Evolutionary conservation across 92 coral and sea anemone species (phyloP).

Genomic region (Micromussa lordhowensis): DNA sequence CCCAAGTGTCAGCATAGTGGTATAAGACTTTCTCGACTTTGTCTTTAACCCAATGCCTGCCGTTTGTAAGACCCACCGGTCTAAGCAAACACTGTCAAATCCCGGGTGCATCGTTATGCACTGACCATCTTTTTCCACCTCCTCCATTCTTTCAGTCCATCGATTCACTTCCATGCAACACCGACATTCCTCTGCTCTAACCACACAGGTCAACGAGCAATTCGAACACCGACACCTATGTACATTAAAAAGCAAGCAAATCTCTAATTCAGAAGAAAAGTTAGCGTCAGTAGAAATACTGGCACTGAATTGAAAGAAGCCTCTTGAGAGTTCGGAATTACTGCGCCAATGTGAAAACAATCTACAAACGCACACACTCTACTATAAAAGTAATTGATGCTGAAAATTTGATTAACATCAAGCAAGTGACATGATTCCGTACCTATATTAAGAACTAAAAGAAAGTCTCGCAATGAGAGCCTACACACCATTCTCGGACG

Average conservation of each 20-base stretch:
- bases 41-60: conserved; percentile 61
- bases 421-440: not conserved
- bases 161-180: conserved; percentile 60
- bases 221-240: conserved; percentile 23
- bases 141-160: conserved; percentile 57
- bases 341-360: not conserved
- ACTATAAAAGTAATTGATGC: not conserved
- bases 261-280: not conserved
- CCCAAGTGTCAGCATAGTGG: too few species aligned
- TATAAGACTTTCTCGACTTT: conserved; percentile 56
- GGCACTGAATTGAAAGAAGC: too few species aligned
- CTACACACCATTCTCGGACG: conserved; percentile 32
- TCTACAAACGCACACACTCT: too few species aligned
- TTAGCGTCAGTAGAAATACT: not conserved
- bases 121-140: conserved; percentile 26
- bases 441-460: too few species aligned
- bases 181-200: conserved; percentile 20
- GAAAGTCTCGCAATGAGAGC: too few species aligned
- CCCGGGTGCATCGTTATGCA: conserved; percentile 71
- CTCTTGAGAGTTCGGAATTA: too few species aligned
- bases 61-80: conserved; percentile 68
- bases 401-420: conserved; percentile 10
- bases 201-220: conserved; percentile 42
- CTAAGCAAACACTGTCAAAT: conserved; percentile 59
- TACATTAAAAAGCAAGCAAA: conserved; percentile 11